Base-by-base conservation (phyloP, 1,140 invertebrate species). In the Cyrtorhinus lividipennis region DNA sequence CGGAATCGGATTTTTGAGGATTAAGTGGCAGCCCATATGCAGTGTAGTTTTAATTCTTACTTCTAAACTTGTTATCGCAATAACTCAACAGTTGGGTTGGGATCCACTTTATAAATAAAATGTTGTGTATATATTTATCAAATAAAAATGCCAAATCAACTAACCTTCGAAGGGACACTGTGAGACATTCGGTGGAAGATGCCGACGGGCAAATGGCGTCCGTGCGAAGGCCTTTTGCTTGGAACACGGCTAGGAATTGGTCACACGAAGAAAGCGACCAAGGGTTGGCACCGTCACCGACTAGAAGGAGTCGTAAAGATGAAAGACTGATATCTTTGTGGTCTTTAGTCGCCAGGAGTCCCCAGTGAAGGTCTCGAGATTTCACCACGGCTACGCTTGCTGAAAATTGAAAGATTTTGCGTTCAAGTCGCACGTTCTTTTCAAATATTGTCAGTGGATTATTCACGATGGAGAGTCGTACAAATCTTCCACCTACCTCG, bases 251-350 rank as follows among this genome's bases (percentile, higher is more conserved):
- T 44, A 98, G 81, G 75, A 99, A 99, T 76, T 98, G 95, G 79
- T 99, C 97, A 78, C 96, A 99, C 0, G 95, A 98, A 0, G 95
- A 98, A 0, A 99, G 78, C 0, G 95, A 98, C 96, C 94, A 99
- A 0, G 96, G 96, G 77, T 99, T 99, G 22, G 95, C 93, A 12
- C 95, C 96, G 75, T 99, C 95, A 2, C 95, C 94, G 0, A 99
- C 94, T 12, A 99, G 78, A 46, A 99, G 74, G 76, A 98, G 83
- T 61, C 95, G 78, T 46, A 99, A 73, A 0, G 94, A 94, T 23
- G 83, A 82, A 27, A 99, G 80, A 64, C 90, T 93, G 62, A 99
- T 87, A 70, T 98, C 95, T 73, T 97, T 96, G 73, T 98, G 95
- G 74, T 99, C 95, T 73, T 95, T 92, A 0, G 90, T 94, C 1